Base-by-base conservation (phyloP, 23 tunicate genomes). In the Trididemnum nubilum region DNA sequence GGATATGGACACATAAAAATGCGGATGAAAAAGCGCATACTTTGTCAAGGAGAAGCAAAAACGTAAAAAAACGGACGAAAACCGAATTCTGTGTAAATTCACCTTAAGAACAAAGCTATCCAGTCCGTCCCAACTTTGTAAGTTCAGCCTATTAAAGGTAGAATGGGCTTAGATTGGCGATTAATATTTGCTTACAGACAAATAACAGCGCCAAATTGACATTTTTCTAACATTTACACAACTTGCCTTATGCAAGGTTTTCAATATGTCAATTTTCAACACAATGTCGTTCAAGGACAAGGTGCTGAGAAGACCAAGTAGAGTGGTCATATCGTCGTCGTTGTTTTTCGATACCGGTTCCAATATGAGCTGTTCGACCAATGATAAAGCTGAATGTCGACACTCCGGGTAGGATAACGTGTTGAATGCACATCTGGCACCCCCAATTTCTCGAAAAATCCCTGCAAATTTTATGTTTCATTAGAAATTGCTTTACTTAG, bases 271-370 rank as follows among this genome's bases (percentile, higher is more conserved):
- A 37, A 71, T 83, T 36, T 89, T 89, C 63, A 89, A 63, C 37
- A 71, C 40, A 24, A 89, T 81, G 49, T 78, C 76, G 0, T 58
- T 35, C 18, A 73, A 73, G 0, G 79, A 57, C 21, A 89, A 60
- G 0, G 94, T 89, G 60, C 94, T 83, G 26, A 89, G 77, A 29
- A 89, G 50, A 1, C 88, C 94, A 12, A 89, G 73, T 25, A 89
- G 51, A 15, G 94, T 89, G 7, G 89, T 85, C 94, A 89, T 89
- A 70, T 89, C 94, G 71, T 89, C 94, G 50, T 89, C 94, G 58
- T 77, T 72, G 12, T 82, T 51, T 9, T 77, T 76, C 2, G 76
- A 51, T 27, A 44, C 86, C 2, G 88, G 94, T 44, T 89, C 83
- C 21, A 84, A 54, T 32, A 89, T 83, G 26, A 89, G 85, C 0